These are phyloP conservation scores for Ceramica pisi DNA, from an alignment of 2,888 invertebrate genomes.

Conservation along the genomic window DNA sequence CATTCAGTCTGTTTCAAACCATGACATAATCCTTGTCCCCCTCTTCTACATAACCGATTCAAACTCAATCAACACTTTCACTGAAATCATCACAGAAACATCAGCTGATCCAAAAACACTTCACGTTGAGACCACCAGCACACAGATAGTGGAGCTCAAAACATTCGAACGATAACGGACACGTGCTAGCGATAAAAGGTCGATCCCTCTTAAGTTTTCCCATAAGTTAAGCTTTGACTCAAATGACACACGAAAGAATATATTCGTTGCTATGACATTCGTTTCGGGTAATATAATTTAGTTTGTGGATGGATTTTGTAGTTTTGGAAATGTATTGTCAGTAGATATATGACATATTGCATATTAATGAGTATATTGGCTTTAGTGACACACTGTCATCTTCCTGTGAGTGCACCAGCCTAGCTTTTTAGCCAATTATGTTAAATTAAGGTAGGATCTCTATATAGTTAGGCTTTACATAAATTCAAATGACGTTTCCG, in stretches of 20 bases:
- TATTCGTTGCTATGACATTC: slow-evolving; percentile 23
- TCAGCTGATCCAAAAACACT: slow-evolving; percentile 24
- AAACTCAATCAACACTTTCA: background rate
- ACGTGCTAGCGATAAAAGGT: slow-evolving; percentile 49
- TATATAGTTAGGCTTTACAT: background rate
- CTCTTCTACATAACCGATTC: background rate
- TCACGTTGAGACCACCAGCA: slow-evolving; percentile 18
- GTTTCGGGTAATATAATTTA: slow-evolving; percentile 7
- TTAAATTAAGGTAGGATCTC: too few relatives aligned
- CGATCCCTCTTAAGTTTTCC: slow-evolving; percentile 41
- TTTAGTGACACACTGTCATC: background rate
- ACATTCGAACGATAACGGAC: slow-evolving; percentile 41
- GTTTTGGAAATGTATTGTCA: background rate
- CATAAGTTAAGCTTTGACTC: slow-evolving; percentile 32
- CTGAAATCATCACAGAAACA: background rate
- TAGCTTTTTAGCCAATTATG: too few relatives aligned
- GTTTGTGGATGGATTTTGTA: slow-evolving; percentile 6
- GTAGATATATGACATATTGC: background rate
- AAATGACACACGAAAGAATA: slow-evolving; percentile 26
- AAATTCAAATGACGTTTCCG: background rate
- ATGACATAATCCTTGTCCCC: too few relatives aligned
- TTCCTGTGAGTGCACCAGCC: background rate
- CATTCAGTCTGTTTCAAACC: too few relatives aligned
- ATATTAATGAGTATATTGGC: background rate
- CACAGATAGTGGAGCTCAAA: slow-evolving; percentile 22